Evolutionary conservation across 2,888 invertebrate genomes (phyloP), one percentile per base, ranked within the genome.

Genomic region (Ochlodes sylvanus): DNA sequence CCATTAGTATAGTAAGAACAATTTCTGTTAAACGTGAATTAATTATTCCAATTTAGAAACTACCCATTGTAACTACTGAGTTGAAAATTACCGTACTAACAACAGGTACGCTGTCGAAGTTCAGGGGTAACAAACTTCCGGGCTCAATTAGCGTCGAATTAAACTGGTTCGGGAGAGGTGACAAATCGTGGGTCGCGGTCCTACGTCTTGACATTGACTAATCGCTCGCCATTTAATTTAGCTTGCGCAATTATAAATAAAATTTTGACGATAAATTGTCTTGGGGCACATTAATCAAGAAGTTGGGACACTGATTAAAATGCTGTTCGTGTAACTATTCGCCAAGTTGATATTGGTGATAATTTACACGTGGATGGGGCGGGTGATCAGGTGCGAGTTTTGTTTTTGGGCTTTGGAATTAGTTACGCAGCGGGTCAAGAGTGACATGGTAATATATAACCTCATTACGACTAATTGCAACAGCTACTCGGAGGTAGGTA

Each of bases 231-330:
- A 83, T 90, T 93, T 92, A 92, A 92, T 92, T 92, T 90, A 86
- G 89, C 84, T 83, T 79, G 86, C 83, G 89, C 92, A 92, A 93
- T 93, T 93, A 93, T 92, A 92, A 92, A 92, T 92, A 93, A 93
- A 93, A 92, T 92, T 93, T 92, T 84, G 83, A 85, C 93, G 86
- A 92, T 93, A 93, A 93, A 92, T 92, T 92, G 85, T 83, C 83
- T 83, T 74, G 87, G 82, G 86, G 88, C 81, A 85, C 92, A 93
- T 94, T 93, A 93, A 94, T 94, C 94, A 94, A 93, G 92, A 94
- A 94, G 91, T 94, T 94, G 88, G 87, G 94, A 94, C 94, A 92
- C 93, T 94, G 94, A 94, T 94, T 94, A 94, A 94, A 94, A 94
- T 89, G 87, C 91, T 89, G 92, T 93, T 92, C 88, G 83, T 80